phyloP scores from a whole-genome alignment of 2,113 vertebrate species.

The Ovis canadensis region DNA sequence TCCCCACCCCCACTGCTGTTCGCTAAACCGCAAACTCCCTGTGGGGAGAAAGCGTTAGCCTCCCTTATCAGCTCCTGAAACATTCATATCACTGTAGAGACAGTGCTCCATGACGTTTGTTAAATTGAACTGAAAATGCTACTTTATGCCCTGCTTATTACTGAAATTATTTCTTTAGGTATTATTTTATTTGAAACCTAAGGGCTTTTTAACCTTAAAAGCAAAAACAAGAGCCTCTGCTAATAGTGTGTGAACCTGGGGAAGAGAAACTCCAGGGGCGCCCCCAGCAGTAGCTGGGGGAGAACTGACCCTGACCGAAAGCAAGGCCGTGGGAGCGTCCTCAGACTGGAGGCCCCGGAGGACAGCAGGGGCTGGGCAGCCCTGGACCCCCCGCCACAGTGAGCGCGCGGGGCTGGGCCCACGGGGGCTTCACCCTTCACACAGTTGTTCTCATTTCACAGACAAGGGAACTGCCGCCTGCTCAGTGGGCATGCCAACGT shows the following conservation, averaged over 20 bases:
- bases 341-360: fast-evolving
- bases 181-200: background rate
- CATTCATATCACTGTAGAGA: background rate
- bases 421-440: fast-evolving
- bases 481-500: fast-evolving
- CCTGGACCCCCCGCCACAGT: fast-evolving
- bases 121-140: background rate
- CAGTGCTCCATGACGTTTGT: background rate
- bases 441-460: fast-evolving
- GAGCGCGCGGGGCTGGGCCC: fast-evolving
- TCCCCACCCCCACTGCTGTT: background rate
- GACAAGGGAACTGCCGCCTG: fast-evolving
- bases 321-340: fast-evolving
- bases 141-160: fast-evolving
- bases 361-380: background rate
- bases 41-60: fast-evolving
- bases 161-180: background rate
- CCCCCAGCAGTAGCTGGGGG: fast-evolving
- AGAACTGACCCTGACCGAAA: fast-evolving
- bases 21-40: fast-evolving
- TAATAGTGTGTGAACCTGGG: background rate
- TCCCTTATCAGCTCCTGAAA: fast-evolving
- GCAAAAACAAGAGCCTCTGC: background rate
- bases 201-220: background rate
- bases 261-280: background rate